phyloP scores from a whole-genome alignment of 2,888 invertebrate species.

The Doris montereyensis region DNA sequence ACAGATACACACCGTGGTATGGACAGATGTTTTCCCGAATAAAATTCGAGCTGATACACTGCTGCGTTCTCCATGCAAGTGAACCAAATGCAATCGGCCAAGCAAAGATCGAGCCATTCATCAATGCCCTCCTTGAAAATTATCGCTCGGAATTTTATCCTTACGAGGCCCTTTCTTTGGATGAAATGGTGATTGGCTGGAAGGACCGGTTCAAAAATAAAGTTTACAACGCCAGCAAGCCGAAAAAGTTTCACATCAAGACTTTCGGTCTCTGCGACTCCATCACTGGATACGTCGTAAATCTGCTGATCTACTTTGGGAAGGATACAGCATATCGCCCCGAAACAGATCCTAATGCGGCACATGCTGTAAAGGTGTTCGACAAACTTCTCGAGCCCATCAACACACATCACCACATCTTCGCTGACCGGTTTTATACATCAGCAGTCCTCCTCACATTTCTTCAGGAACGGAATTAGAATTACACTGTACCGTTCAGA shows the following conservation, averaged over 20 bases:
- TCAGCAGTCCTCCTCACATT: background rate
- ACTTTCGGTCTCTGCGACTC: background rate
- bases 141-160: conserved; percentile 3
- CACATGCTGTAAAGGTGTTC: background rate
- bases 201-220: background rate
- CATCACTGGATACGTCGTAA: conserved; percentile 7
- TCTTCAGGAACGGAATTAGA: background rate
- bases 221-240: conserved; percentile 12
- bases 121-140: background rate
- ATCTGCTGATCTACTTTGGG: background rate
- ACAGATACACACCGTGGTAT: background rate
- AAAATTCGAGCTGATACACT: background rate
- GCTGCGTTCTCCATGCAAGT: background rate
- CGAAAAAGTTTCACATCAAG: conserved; percentile 7
- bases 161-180: background rate
- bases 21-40: background rate
- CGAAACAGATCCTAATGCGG: background rate
- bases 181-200: conserved; percentile 17
- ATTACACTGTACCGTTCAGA: background rate
- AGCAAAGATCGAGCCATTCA: conserved; percentile 13
- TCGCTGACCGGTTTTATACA: conserved; percentile 10
- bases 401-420: conserved; percentile 1
- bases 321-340: background rate
- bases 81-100: background rate
- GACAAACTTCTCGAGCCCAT: background rate